Conservation (phyloP, 2,888 invertebrate genomes). For the Chouioia cunea region DNA sequence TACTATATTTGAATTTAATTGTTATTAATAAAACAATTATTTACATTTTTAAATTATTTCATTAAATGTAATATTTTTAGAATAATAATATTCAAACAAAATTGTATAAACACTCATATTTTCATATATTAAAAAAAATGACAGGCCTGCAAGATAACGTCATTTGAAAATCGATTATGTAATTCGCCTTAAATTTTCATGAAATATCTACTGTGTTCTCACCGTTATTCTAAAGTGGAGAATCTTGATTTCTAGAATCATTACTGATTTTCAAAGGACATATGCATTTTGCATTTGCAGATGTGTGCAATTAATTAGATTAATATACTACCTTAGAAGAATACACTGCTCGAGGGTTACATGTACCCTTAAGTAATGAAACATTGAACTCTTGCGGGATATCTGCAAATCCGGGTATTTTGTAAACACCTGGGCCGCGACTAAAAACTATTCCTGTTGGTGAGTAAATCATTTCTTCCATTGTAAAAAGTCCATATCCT, state of each 20-base stretch:
- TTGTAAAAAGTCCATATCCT: slow-evolving; percentile 91
- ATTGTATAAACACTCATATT: too few relatives aligned
- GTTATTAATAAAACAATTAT: too few relatives aligned
- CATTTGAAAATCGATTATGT: too few relatives aligned
- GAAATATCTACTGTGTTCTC: too few relatives aligned
- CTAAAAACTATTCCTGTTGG: slow-evolving; percentile 86
- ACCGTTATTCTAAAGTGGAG: too few relatives aligned
- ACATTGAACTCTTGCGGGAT: slow-evolving; percentile 95
- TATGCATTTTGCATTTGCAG: not conserved
- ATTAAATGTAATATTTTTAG: slow-evolving; percentile 6
- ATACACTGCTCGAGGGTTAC: slow-evolving; percentile 92
- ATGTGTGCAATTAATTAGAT: not conserved
- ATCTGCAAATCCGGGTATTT: slow-evolving; percentile 92
- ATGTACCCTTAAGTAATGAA: slow-evolving; percentile 86
- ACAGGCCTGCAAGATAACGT: too few relatives aligned
- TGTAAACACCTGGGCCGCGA: slow-evolving; percentile 93
- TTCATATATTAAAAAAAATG: too few relatives aligned
- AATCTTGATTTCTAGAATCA: not conserved
- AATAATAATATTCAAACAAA: too few relatives aligned
- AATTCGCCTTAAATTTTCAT: too few relatives aligned
- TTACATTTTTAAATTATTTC: too few relatives aligned
- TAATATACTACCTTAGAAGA: slow-evolving; percentile 85
- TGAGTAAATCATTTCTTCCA: slow-evolving; percentile 91
- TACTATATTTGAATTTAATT: too few relatives aligned
- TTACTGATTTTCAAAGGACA: not conserved